These are phyloP conservation scores for Palythoa caribaeorum DNA, from an alignment of 92 coral and sea anemone species.

Conservation along the genomic window DNA sequence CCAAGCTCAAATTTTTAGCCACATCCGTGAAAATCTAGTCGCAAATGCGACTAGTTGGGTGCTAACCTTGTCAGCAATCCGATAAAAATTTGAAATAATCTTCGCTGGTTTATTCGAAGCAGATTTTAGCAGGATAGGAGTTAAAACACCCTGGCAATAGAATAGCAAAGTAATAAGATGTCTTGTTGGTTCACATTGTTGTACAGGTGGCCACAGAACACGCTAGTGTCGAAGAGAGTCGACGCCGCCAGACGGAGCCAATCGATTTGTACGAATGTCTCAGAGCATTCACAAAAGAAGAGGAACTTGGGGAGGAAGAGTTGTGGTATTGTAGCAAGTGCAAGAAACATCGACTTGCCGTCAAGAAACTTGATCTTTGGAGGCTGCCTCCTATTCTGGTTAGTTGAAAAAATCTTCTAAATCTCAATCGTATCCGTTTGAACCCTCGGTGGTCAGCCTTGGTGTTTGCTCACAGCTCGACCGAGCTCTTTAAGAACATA, in stretches of 20 bases:
- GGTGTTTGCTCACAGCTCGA: not conserved
- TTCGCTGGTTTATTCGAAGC: no score
- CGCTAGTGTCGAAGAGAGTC: slow-evolving; percentile 92
- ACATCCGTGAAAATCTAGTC: no score
- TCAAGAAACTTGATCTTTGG: slow-evolving; percentile 97
- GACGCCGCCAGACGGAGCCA: slow-evolving; percentile 96
- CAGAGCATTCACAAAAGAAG: slow-evolving; percentile 95
- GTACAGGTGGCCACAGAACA: slow-evolving; percentile 78
- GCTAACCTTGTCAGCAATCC: no score
- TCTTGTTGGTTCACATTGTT: not conserved
- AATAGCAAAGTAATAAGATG: not conserved
- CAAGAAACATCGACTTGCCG: slow-evolving; percentile 91
- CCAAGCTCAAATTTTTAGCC: no score
- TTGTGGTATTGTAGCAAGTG: slow-evolving; percentile 98
- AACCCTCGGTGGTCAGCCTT: no score
- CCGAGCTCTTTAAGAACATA: not conserved
- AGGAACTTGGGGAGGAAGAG: slow-evolving; percentile 97
- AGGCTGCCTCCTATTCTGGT: slow-evolving; percentile 97
- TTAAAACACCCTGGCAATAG: not conserved
- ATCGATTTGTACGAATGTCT: slow-evolving; percentile 97
- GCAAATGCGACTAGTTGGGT: no score
- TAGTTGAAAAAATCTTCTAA: slow-evolving; percentile 8
- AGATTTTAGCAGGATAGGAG: not conserved
- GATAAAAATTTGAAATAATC: no score
- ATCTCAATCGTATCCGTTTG: not conserved